Conservation (phyloP, 2,888 invertebrate genomes). For the Drosophila dives region DNA sequence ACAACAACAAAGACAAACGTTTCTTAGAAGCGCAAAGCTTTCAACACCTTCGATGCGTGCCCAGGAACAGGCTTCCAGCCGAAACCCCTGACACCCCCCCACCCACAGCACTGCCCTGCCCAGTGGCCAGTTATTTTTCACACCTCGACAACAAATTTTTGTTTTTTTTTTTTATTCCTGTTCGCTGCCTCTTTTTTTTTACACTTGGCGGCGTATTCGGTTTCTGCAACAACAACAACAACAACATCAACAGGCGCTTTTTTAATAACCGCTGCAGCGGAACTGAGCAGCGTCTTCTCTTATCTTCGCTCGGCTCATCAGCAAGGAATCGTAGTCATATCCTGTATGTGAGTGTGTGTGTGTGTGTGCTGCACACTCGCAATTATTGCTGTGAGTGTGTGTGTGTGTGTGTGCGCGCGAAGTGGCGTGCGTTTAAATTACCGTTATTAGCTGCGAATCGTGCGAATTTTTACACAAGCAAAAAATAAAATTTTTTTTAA, state of each 20-base stretch:
- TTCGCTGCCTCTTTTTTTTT: conserved; percentile 56
- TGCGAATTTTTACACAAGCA: conserved; percentile 58
- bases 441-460: conserved; percentile 84
- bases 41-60: conserved; percentile 81
- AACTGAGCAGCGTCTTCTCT: conserved; percentile 43
- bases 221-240: conserved; percentile 56
- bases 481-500: not conserved
- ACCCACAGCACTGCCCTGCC: conserved; percentile 33
- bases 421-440: conserved; percentile 83
- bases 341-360: conserved; percentile 48
- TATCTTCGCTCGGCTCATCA: conserved; percentile 76
- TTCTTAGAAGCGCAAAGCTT: conserved; percentile 83
- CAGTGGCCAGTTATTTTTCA: conserved; percentile 83
- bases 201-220: conserved; percentile 80
- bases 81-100: conserved; percentile 3
- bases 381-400: conserved; percentile 69
- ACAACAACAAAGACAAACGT: conserved; percentile 62
- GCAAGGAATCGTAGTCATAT: conserved; percentile 39
- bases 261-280: conserved; percentile 69
- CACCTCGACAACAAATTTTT: conserved; percentile 80
- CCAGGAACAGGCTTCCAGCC: conserved; percentile 55
- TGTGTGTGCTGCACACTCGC: conserved; percentile 39
- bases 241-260: conserved; percentile 53
- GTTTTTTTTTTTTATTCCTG: conserved; percentile 8
- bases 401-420: conserved; percentile 26